Evolutionary conservation across 2,888 invertebrate genomes (phyloP), one percentile per base, ranked within the genome.

Genomic region (Xylota sylvarum): DNA sequence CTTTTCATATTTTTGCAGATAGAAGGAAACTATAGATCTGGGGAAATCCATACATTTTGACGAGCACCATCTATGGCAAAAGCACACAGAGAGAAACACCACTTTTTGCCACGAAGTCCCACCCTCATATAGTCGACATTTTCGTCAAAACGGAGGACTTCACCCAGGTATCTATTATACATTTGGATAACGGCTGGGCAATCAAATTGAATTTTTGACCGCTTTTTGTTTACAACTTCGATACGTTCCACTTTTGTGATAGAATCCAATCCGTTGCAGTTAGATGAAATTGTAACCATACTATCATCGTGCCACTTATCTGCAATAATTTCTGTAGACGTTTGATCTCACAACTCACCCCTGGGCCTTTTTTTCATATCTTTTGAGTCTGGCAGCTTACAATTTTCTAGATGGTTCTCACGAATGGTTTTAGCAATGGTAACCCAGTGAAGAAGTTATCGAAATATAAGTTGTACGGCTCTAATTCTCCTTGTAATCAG

Each of bases 291-390:
- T 30, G 40, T 70, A 30, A 82, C 58, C 52, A 85, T 52, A 62
- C 73, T 88, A 58, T 81, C 81, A 50, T 77, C 69, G 50, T 84
- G 70, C 78, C 78, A 84, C 43, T 73, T 81, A 69, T 73, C 83
- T 76, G 48, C 83, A 80, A 78, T 84, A 52, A 87, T 78, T 62
- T n/a, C n/a, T n/a, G n/a, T n/a, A n/a, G n/a, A n/a, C n/a, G n/a
- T n/a, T n/a, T n/a, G n/a, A n/a, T n/a, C 83, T 72, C 19, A 32
- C 32, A 32, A 7, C 32, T 32, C 32, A 32, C n/a, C n/a, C n/a
- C 32, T 32, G 7, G 32, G 32, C 32, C 6, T 32, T 7, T 32
- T 32, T 32, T 32, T 32, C 32, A 32, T 32, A 7, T 32, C 32
- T 6, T 32, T 32, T 4, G 32, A 32, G 6, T 32, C 6, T 7